Evolutionary conservation across 64 coral and sea anemone genomes (phyloP).

Genomic region (Stylophora pistillata): DNA sequence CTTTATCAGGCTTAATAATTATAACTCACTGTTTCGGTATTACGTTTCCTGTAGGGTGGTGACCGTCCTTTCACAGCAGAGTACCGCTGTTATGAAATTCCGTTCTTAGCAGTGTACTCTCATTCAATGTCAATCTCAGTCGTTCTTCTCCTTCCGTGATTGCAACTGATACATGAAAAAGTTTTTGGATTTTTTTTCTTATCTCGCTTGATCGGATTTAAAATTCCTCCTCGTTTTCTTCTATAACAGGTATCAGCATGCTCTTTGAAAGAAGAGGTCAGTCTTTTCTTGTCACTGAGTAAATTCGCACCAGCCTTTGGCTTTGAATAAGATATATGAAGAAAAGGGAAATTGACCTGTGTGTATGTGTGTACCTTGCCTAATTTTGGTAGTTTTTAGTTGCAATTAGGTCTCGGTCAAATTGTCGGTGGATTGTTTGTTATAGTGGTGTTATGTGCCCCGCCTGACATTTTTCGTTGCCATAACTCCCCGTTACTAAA

Average conservation of each 20-base stretch:
- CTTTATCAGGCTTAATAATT: too few species aligned
- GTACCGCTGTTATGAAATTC: too few species aligned
- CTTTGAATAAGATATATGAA: slow-evolving; percentile 14
- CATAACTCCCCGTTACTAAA: slow-evolving; percentile 19
- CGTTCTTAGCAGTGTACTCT: neutral
- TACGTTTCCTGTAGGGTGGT: too few species aligned
- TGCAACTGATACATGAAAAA: neutral
- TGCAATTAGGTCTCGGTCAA: neutral
- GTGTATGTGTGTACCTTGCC: neutral
- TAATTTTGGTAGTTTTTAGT: neutral
- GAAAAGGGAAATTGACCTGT: neutral
- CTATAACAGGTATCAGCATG: neutral
- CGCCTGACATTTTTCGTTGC: neutral
- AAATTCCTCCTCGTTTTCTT: neutral
- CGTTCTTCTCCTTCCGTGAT: neutral
- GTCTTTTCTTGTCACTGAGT: neutral
- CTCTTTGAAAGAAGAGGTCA: neutral
- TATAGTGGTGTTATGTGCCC: neutral
- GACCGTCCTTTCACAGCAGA: too few species aligned
- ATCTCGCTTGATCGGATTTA: slow-evolving; percentile 2
- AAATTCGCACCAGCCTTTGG: neutral
- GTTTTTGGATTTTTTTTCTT: neutral
- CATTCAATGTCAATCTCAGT: neutral
- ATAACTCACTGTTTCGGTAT: too few species aligned
- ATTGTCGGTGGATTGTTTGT: neutral